Evolutionary conservation across 2,888 invertebrate species (phyloP).

Genomic region (Zhuqinia jingwanae): DNA sequence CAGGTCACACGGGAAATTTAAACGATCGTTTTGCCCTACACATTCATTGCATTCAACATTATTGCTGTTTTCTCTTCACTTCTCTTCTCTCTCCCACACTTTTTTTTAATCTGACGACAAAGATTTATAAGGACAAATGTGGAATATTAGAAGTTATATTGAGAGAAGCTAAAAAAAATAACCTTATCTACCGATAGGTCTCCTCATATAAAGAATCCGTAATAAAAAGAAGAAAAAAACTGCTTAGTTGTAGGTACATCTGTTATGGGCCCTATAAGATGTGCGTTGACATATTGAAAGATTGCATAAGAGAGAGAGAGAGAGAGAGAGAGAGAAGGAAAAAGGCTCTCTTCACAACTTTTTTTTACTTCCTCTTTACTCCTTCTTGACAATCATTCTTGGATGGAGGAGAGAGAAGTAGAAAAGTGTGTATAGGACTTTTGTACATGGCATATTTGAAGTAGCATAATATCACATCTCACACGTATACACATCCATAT

Average conservation of each 20-base stretch:
- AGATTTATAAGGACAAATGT: constrained; percentile 11
- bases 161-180: too few relatives aligned
- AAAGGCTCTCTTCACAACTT: constrained; percentile 53
- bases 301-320: constrained; percentile 47
- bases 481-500: neutral
- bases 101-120: constrained; percentile 29
- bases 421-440: too few relatives aligned
- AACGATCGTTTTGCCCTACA: constrained; percentile 62
- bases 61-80: constrained; percentile 26
- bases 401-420: constrained; percentile 12
- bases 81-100: too few relatives aligned
- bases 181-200: neutral
- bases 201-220: too few relatives aligned
- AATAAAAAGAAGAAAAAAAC: too few relatives aligned
- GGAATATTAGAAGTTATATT: neutral
- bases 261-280: too few relatives aligned
- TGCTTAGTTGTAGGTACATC: too few relatives aligned
- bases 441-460: neutral
- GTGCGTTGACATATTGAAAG: constrained; percentile 70
- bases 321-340: too few relatives aligned
- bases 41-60: constrained; percentile 21
- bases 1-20: constrained; percentile 72
- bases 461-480: too few relatives aligned
- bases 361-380: constrained; percentile 62
- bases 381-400: constrained; percentile 59